Percentiles rank a stretch among this genome's conserved stretches.
These are phyloP conservation scores for Drosophila micromelanica DNA, from an alignment of 1,140 invertebrate species.

Conservation along the genomic window DNA sequence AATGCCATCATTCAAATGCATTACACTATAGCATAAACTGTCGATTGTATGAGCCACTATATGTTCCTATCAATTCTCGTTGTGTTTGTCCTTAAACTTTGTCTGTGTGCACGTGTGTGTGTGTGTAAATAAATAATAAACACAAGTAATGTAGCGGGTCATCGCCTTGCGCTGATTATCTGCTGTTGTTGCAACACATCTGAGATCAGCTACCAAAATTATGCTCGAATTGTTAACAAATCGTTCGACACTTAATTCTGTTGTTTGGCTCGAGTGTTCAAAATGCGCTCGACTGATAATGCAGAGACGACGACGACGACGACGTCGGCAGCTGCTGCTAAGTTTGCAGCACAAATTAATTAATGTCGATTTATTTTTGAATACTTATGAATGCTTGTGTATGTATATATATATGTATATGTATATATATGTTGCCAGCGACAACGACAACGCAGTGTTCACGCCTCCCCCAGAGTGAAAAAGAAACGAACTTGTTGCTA, in stretches of 20 bases:
- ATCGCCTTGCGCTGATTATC: constrained; percentile 13
- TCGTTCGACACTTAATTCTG: constrained; percentile 10
- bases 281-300: constrained; percentile 26
- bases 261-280: background rate
- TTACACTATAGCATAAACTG: background rate
- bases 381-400: constrained; percentile 5
- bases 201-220: constrained; percentile 14
- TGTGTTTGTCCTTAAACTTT: background rate
- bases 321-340: constrained; percentile 2
- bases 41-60: constrained; percentile 6
- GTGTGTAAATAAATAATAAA: background rate
- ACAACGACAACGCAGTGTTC: constrained; percentile 17
- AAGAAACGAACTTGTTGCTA: constrained; percentile 1
- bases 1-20: constrained; percentile 61
- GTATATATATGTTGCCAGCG: background rate
- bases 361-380: constrained; percentile 42
- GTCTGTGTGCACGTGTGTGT: background rate
- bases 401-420: background rate
- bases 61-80: background rate
- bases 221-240: constrained; percentile 12
- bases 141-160: constrained; percentile 10
- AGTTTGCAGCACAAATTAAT: constrained; percentile 30
- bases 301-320: background rate
- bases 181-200: constrained; percentile 8
- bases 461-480: constrained; percentile 26